Base-by-base conservation (phyloP, 1,140 invertebrate genomes). In the Ectropis grisescens region DNA sequence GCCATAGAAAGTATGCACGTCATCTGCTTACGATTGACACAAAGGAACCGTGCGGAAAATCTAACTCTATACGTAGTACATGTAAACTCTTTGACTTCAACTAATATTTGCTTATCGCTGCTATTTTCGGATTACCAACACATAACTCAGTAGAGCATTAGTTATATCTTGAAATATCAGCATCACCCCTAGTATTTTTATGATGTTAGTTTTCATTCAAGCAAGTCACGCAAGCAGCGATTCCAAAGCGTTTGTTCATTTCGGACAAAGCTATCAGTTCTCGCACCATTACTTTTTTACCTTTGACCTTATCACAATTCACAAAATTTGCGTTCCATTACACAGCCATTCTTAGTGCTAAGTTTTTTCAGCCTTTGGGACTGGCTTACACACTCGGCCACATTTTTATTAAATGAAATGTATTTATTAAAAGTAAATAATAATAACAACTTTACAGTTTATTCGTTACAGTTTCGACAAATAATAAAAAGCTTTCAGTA, bases 241-340 rank as follows among this genome's bases (percentile, higher is more conserved):
- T 52, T 46, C 9, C 34, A 45, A 45, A 37, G 32, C 36, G 41
- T 27, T 22, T 9, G 41, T n/a, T n/a, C n/a, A n/a, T n/a, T n/a
- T n/a, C 38, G 37, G 41, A 16, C 33, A 43, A 43, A 39, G 29
- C 39, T 46, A 45, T 47, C 41, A 40, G 35, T 41, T 53, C 43
- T 47, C 54, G 30, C 40, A 30, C 47, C 49, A 58, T 58, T 58
- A 50, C 36, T 37, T 48, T 57, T 40, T 41, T 43, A 41, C n/a
- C n/a, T n/a, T n/a, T n/a, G n/a, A 45, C 32, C 41, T 48, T 51
- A 45, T 38, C 44, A 35, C 35, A 39, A 47, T 47, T 44, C 24
- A 33, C 41, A 33, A 40, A 43, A 49, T 44, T 40, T n/a, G n/a
- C n/a, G n/a, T n/a, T n/a, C n/a, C n/a, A n/a, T n/a, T n/a, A n/a